Evolutionary conservation across 2,797 vertebrate species (phyloP), one percentile per base, ranked within the genome.

Genomic region (Trachops cirrhosus): DNA sequence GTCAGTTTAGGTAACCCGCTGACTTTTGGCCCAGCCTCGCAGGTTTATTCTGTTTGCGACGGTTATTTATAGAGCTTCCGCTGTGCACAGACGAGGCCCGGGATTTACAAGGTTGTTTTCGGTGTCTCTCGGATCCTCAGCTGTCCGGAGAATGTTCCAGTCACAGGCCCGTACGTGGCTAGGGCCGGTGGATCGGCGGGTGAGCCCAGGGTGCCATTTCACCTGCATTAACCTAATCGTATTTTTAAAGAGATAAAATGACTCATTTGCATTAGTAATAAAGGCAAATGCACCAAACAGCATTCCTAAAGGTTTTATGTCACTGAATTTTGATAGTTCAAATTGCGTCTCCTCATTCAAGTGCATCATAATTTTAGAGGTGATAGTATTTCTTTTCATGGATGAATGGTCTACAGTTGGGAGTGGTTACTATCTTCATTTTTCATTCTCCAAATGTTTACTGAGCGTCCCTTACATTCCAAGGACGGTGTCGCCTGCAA

Each of bases 71-170:
- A 85, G 57, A 67, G 7, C 12, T 80, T n/a, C 70, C 19, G 16
- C 44, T 41, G 16, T 32, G 2, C 5, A 19, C 12, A 75, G n/a
- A 39, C 70, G 85, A 91, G 52, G 18, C 46, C 83, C 70, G 84
- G 62, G 84, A 93, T 96, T 96, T 85, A 57, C 18, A 82, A 64
- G 48, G 59, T 50, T 90, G 89, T 90, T 96, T 95, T 92, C 73
- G 50, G 44, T 96, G 37, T 67, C 59, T 80, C 67, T 67, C 88
- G 92, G 89, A 74, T 75, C 64, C 68, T 94, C 87, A 85, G 87
- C 52, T 89, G 52, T 90, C 64, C 67, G 46, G 67, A 83, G 54
- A 95, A 57, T 64, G 57, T 86, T 82, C 29, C 67, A 89, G 89
- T 94, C 22, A 71, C 4, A 39, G 44, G 22, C 2, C n/a, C 64